These are phyloP conservation scores for Parthenolecanium corni DNA, from an alignment of 2,888 invertebrate species.

Conservation along the genomic window DNA sequence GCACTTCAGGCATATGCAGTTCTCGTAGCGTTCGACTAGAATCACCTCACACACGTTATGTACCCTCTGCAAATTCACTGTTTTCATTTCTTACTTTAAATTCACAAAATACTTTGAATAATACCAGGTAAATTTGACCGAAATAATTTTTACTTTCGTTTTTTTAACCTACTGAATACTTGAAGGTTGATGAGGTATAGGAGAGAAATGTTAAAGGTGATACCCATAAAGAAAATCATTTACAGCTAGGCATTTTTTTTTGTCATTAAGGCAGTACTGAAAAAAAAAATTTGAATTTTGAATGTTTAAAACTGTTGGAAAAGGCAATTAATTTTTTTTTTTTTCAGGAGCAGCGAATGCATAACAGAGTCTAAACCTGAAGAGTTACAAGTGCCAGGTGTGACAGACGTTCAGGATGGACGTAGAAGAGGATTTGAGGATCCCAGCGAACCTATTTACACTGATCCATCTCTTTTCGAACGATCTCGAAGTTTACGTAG, in stretches of 20 bases:
- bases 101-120: constrained; percentile 38
- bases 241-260: too few species aligned
- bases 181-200: too few species aligned
- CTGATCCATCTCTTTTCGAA: constrained; percentile 82
- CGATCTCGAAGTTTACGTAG: constrained; percentile 43
- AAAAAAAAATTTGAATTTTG: not conserved
- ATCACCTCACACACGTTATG: constrained; percentile 12
- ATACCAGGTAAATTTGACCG: constrained; percentile 33
- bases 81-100: constrained; percentile 41
- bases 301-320: not conserved
- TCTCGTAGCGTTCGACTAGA: constrained; percentile 21
- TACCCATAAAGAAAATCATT: too few species aligned
- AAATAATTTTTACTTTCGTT: too few species aligned
- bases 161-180: too few species aligned
- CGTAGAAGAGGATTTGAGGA: constrained; percentile 59
- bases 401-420: constrained; percentile 32
- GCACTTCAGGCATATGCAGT: constrained; percentile 30
- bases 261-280: not conserved
- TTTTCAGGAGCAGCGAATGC: constrained; percentile 12
- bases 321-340: not conserved
- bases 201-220: too few species aligned
- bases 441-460: constrained; percentile 86
- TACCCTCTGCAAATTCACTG: constrained; percentile 35
- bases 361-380: constrained; percentile 28
- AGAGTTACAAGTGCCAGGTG: constrained; percentile 31